Conservation (phyloP, 2,113 vertebrate species). For the Nothoprocta perdicaria region DNA sequence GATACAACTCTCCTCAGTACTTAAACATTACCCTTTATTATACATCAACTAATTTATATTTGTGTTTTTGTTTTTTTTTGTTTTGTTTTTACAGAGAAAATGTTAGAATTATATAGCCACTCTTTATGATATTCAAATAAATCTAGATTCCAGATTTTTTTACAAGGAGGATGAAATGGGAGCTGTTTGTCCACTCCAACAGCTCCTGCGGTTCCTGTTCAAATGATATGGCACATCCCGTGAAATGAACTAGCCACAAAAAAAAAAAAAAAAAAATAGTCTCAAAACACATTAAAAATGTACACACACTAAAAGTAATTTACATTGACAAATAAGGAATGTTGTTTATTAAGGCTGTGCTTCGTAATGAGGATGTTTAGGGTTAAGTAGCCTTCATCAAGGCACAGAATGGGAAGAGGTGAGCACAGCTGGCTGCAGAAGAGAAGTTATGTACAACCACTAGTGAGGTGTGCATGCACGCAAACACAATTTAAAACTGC, state of each 20-base stretch:
- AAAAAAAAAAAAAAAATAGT: constrained; percentile 59
- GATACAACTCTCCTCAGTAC: constrained; percentile 80
- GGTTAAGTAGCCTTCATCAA: constrained; percentile 77
- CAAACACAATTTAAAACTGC: constrained; percentile 76
- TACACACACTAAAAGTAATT: constrained; percentile 77
- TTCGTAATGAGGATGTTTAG: constrained; percentile 69
- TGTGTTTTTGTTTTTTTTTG: constrained; percentile 22
- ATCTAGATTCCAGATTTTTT: constrained; percentile 76
- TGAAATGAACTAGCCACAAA: constrained; percentile 78
- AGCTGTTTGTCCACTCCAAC: constrained; percentile 75
- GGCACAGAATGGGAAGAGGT: constrained; percentile 77
- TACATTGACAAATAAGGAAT: constrained; percentile 82
- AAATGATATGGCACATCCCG: constrained; percentile 83
- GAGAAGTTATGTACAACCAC: constrained; percentile 76
- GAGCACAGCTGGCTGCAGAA: constrained; percentile 77
- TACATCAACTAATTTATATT: constrained; percentile 80
- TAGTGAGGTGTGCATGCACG: constrained; percentile 83
- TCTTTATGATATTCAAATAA: constrained; percentile 76
- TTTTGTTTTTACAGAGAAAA: constrained; percentile 82
- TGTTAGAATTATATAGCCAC: constrained; percentile 71
- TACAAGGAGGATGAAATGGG: constrained; percentile 77
- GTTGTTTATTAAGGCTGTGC: constrained; percentile 82
- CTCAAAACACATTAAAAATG: constrained; percentile 75
- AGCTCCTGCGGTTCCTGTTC: constrained; percentile 73
- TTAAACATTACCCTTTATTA: constrained; percentile 80